Evolutionary conservation across 1,140 invertebrate species (phyloP), one percentile per base, ranked within the genome.

Genomic region (Drosophila chauvacae): DNA sequence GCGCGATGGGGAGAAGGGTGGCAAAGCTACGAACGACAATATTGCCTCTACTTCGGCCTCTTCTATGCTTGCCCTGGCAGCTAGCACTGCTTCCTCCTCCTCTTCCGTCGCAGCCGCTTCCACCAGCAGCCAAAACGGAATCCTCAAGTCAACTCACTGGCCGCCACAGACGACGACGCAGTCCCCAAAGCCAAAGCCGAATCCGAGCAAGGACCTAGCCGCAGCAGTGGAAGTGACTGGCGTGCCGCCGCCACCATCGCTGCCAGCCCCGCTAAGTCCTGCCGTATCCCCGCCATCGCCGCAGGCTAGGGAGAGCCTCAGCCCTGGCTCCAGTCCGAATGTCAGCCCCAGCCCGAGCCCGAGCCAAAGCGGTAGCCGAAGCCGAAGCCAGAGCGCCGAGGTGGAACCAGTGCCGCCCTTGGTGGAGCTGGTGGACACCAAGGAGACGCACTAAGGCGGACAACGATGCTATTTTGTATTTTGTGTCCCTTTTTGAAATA

Each of bases 41-140:
- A 63, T 77, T 7, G 80, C 84, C 5, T 66, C 66, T 9, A 87
- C 84, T 14, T 88, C 83, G 3, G 69, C 59, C 18, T 42, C 69
- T 9, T 70, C 74, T 7, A 41, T 53, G n/a, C 57, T 68, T 11
- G 63, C 63, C 13, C 62, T 68, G n/a, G 28, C 50, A 51, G 30
- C 28, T 20, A 51, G 28, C 9, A 13, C 61, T 16, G 68, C 57
- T 28, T n/a, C 42, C n/a, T 7, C 30, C 16, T 45, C 51, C 59
- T 18, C 39, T 6, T 50, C 47, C 1, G 5, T 4, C 1, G 14
- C 26, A 16, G 26, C 26, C 3, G 37, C 23, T 28, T 44, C 69
- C 3, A 10, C 13, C 20, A 42, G 62, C 71, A 30, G 37, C 18
- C 58, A 53, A 37, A 47, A 39, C 16, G 37, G 35, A 6, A 56